Base-by-base conservation (phyloP, 2,797 vertebrate genomes). In the Sebastes elongatus region DNA sequence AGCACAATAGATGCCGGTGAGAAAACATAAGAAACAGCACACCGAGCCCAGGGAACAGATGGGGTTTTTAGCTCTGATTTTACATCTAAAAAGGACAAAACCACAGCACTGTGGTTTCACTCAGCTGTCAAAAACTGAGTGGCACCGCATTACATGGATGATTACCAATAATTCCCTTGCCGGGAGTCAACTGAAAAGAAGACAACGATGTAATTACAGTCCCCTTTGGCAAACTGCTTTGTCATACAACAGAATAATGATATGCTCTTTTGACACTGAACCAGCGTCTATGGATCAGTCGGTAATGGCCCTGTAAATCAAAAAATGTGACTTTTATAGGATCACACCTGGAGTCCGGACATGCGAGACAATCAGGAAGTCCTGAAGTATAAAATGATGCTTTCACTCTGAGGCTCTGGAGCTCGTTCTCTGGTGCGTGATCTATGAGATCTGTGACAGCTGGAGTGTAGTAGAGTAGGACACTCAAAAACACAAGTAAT, bases 101-200 rank as follows among this genome's bases (percentile, higher is more conserved):
- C 89, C 82, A 61, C 87, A 88, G 85, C 10, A 2, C 83, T 86
- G 86, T 92, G 92, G 93, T 94, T 94, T 91, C 86, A 94, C 86
- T 92, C 91, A 91, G 92, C 93, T 95, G 92, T 94, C 94, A 95
- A 91, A 92, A 90, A 88, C 85, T 94, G 95, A 96, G 90, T 94
- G 94, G 90, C 94, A 95, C 86, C 81, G 73, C 92, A 93, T 95
- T 95, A 95, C 93, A 95, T 93, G 94, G 93, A 94, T 94, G 93
- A 96, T 96, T 95, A 95, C 93, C 92, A 92, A 91, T 93, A 94
- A 94, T 94, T 95, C 93, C 94, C 92, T 86, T 60, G 85, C 86
- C 75, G 81, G 89, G 92, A 92, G 86, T 91, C 89, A 92, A 90
- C 91, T 91, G 88, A 90, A 94, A 94, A 90, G 85, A 93, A 86